Evolutionary conservation across 2,888 invertebrate genomes (phyloP).

Genomic region (Ochropleura leucogaster): DNA sequence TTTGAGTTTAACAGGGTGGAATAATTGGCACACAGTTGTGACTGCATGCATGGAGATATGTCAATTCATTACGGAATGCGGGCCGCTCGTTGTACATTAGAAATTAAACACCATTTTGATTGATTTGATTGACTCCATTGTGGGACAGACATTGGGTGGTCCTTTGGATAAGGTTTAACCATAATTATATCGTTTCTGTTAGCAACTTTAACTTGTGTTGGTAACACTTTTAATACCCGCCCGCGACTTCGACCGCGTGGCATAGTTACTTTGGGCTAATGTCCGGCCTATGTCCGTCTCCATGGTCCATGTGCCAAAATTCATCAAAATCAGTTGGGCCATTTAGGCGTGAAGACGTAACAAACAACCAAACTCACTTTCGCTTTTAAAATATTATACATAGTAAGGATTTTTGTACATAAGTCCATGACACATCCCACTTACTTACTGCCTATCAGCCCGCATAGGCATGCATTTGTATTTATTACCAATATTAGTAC

Average conservation of each 20-base stretch:
- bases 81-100: background rate
- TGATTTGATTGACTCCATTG: background rate
- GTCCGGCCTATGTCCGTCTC: no score
- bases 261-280: no score
- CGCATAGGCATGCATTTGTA: background rate
- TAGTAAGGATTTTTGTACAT: no score
- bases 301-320: no score
- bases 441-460: background rate
- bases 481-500: background rate
- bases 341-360: no score
- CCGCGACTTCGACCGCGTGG: no score
- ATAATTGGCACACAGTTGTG: conserved; percentile 16
- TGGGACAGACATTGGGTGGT: background rate
- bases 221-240: background rate
- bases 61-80: background rate
- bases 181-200: background rate
- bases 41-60: background rate
- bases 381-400: no score
- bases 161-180: background rate
- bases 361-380: no score
- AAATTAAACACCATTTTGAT: background rate
- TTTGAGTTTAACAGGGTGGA: conserved; percentile 10
- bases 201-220: background rate
- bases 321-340: no score
- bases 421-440: background rate